These are phyloP conservation scores for Arctopsyche grandis DNA, from an alignment of 1,140 invertebrate genomes.

Conservation along the genomic window DNA sequence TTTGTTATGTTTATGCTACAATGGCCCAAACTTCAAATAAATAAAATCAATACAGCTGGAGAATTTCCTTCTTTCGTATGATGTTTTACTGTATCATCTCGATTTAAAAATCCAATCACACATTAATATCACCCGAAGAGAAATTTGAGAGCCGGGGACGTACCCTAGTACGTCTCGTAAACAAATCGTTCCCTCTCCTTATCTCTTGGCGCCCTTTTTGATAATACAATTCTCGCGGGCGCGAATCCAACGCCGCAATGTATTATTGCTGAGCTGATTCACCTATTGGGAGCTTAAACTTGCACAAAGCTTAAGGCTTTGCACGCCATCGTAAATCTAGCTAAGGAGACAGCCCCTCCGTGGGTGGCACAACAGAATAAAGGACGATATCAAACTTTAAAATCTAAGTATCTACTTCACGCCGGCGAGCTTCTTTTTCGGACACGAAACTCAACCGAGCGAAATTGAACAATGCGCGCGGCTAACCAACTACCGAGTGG, in stretches of 20 bases:
- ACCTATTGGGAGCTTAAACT: slow-evolving; percentile 43
- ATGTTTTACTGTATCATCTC: too few relatives aligned
- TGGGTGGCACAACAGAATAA: slow-evolving; percentile 34
- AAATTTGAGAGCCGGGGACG: neutral
- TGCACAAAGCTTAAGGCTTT: slow-evolving; percentile 42
- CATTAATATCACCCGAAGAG: neutral
- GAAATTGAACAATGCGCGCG: slow-evolving; percentile 18
- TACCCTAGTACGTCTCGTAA: neutral
- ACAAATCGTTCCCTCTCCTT: slow-evolving; percentile 36
- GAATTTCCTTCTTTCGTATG: too few relatives aligned
- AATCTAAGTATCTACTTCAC: slow-evolving; percentile 39
- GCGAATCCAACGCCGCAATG: slow-evolving; percentile 24
- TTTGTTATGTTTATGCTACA: too few relatives aligned
- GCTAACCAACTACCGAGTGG: too few relatives aligned
- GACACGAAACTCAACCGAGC: slow-evolving; percentile 21
- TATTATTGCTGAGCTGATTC: slow-evolving; percentile 44
- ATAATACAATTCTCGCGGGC: slow-evolving; percentile 43
- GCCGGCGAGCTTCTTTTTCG: slow-evolving; percentile 9
- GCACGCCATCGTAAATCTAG: slow-evolving; percentile 48
- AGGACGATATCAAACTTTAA: slow-evolving; percentile 45
- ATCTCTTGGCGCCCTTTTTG: slow-evolving; percentile 40
- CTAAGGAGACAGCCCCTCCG: slow-evolving; percentile 43
- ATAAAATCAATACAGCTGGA: too few relatives aligned
- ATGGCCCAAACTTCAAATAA: too few relatives aligned
- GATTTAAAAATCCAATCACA: too few relatives aligned